These are phyloP conservation scores for Psilanteris sp. DNA, from an alignment of 1,140 invertebrate genomes.

Conservation along the genomic window DNA sequence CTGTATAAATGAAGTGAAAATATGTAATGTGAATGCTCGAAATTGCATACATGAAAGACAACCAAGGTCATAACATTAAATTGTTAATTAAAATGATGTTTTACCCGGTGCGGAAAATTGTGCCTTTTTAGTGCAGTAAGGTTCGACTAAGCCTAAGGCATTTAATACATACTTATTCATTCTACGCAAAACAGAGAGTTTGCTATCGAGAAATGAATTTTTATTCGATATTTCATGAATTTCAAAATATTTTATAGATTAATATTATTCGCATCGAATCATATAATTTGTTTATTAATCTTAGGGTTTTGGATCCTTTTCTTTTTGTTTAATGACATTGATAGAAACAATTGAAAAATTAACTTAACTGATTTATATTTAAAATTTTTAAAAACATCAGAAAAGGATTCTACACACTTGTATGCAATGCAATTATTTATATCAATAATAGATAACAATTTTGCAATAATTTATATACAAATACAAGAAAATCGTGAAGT, in stretches of 20 bases:
- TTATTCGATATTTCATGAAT: conserved; percentile 45
- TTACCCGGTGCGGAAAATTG: conserved; percentile 79
- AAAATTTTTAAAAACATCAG: conserved; percentile 3
- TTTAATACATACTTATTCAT: conserved; percentile 54
- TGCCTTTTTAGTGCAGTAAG: conserved; percentile 80
- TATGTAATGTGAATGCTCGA: conserved; percentile 33
- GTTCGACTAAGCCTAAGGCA: conserved; percentile 72
- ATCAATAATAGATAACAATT: conserved; percentile 45
- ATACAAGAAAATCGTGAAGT: conserved; percentile 29
- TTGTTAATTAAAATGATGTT: conserved; percentile 71
- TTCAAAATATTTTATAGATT: conserved; percentile 51
- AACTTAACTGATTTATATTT: no score
- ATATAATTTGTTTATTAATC: conserved; percentile 49
- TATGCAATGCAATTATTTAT: conserved; percentile 43
- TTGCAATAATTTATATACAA: conserved; percentile 51
- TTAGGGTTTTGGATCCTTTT: conserved; percentile 13
- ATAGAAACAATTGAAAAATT: no score
- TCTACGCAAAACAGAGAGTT: conserved; percentile 48
- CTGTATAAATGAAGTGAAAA: conserved; percentile 30
- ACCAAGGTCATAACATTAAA: conserved; percentile 51
- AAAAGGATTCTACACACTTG: conserved; percentile 30
- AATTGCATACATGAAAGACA: conserved; percentile 48
- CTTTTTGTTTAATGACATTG: no score
- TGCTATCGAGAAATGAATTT: conserved; percentile 59
- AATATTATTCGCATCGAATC: conserved; percentile 34